Evolutionary conservation across 2,888 invertebrate species (phyloP).

Genomic region (Operophtera brumata): DNA sequence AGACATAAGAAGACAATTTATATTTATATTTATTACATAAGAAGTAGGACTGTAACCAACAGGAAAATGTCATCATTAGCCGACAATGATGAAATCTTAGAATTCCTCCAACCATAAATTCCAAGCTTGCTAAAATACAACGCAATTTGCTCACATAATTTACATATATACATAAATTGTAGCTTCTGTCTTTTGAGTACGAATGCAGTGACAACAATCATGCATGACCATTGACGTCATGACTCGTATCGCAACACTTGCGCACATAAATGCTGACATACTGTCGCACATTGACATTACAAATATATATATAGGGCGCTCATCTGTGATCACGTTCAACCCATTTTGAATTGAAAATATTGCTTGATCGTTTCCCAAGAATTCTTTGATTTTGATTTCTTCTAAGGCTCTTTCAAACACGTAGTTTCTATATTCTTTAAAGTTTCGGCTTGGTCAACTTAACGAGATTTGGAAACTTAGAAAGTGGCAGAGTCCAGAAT

Average conservation of each 20-base stretch:
- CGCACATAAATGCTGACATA: slow-evolving; percentile 26
- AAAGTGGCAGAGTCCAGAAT: no score
- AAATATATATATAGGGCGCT: slow-evolving; percentile 6
- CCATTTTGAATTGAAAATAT: neutral
- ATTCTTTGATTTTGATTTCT: neutral
- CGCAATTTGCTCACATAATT: neutral
- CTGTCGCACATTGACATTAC: neutral
- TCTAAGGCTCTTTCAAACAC: neutral
- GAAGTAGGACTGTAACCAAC: no score
- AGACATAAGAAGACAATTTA: no score
- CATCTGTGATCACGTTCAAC: slow-evolving; percentile 1
- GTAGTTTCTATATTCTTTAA: no score
- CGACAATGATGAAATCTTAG: neutral
- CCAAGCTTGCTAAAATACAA: neutral
- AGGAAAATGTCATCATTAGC: no score
- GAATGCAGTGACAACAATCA: slow-evolving; percentile 25
- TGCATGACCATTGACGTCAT: slow-evolving; percentile 30
- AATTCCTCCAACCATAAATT: neutral
- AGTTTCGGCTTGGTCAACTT: no score
- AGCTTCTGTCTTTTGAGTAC: slow-evolving; percentile 2
- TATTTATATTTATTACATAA: no score
- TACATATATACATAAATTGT: neutral
- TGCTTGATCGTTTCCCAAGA: no score
- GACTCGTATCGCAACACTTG: slow-evolving; percentile 32
- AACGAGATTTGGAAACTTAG: no score